Evolutionary conservation across 2,797 vertebrate genomes (phyloP), one percentile per base, ranked within the genome.

Genomic region (Lophius americanus): DNA sequence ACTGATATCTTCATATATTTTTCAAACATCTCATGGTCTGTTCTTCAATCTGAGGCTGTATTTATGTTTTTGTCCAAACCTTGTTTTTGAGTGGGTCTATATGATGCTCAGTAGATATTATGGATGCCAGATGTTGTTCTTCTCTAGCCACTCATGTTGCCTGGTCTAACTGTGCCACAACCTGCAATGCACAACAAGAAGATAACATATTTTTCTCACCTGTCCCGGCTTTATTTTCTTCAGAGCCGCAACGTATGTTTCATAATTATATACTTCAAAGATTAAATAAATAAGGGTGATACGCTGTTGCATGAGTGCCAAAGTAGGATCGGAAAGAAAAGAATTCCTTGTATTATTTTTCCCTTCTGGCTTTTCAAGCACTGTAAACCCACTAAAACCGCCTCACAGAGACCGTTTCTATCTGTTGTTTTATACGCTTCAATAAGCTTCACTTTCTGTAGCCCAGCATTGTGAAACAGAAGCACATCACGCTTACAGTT

Each of bases 301-400:
- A 59, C 80, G 76, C 89, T 80, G 84, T 90, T 85, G 87, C 88
- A 85, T 55, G 77, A 89, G 93, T 92, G 93, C 93, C 93, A 94
- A 93, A 92, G 85, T 87, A 84, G 73, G 85, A 69, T 68, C 79
- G 79, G 73, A 82, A 80, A 61, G 74, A 79, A 68, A 64, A 42
- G 35, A 61, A 75, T 56, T 79, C 79, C 69, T 77, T 67, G 64
- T 79, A 43, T 66, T 71, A 68, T 80, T 64, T 68, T 68, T 60
- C 42, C 56, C 49, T 61, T 68, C 58, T 61, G 73, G 70, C 70
- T 59, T 76, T 76, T 71, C 69, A 35, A 61, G 60, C 58, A 39
- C 68, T 76, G 79, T 85, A 73, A 64, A 76, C 75, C 71, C 83
- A 78, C 76, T 67, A 37, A 76, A 41, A 42, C 55, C 65, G 77